Evolutionary conservation across 2,888 invertebrate species (phyloP).

Genomic region (Watsonalla binaria): DNA sequence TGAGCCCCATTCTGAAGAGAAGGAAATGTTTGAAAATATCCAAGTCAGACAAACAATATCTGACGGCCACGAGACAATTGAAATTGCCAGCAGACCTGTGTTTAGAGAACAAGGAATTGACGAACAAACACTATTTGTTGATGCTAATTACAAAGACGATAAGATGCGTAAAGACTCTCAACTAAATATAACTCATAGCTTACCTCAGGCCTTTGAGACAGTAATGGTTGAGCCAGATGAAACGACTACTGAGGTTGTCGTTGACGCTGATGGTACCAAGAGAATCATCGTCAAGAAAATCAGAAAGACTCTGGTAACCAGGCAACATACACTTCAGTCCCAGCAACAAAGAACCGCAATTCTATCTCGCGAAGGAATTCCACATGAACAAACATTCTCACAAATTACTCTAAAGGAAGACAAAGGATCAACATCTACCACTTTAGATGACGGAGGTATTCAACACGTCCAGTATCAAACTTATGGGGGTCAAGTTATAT

Average conservation of each 20-base stretch:
- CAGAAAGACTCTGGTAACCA: slow-evolving; percentile 82
- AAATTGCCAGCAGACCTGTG: slow-evolving; percentile 82
- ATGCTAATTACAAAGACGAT: slow-evolving; percentile 83
- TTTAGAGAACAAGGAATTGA: slow-evolving; percentile 64
- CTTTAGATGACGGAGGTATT: slow-evolving; percentile 79
- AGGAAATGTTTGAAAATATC: slow-evolving; percentile 80
- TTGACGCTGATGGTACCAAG: slow-evolving; percentile 89
- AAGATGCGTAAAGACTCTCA: slow-evolving; percentile 80
- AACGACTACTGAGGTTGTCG: slow-evolving; percentile 89
- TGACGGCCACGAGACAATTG: slow-evolving; percentile 84
- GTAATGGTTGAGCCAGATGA: slow-evolving; percentile 90
- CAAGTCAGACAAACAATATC: slow-evolving; percentile 81
- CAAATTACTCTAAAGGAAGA: slow-evolving; percentile 84
- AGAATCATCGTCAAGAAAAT: slow-evolving; percentile 87
- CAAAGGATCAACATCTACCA: slow-evolving; percentile 78
- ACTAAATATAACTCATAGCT: slow-evolving; percentile 83
- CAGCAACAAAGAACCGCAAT: slow-evolving; percentile 78
- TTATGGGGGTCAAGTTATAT: slow-evolving; percentile 81
- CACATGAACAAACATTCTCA: slow-evolving; percentile 81
- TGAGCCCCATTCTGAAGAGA: slow-evolving; percentile 66
- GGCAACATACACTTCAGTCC: slow-evolving; percentile 82
- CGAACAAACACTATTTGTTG: slow-evolving; percentile 82
- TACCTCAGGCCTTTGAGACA: slow-evolving; percentile 89
- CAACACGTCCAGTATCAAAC: slow-evolving; percentile 81
- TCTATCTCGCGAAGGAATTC: slow-evolving; percentile 76